phyloP scores from a whole-genome alignment of 35 echinoderm and acorn worm species.

The Nesometra sesokonis region DNA sequence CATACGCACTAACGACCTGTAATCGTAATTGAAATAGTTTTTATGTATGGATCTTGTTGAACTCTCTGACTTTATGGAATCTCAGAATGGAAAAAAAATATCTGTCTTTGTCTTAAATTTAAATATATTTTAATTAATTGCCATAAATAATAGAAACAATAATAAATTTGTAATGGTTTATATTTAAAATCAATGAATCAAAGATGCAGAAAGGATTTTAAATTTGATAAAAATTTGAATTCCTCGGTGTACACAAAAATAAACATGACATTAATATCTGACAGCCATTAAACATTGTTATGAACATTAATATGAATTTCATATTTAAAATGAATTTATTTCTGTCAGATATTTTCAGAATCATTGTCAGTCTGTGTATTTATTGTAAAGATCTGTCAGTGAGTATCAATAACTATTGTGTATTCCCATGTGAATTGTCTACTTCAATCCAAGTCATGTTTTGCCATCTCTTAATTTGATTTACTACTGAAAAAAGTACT shows the following conservation, averaged over 20 bases:
- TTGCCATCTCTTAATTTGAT: not conserved
- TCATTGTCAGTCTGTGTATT: not conserved
- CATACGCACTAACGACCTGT: not conserved
- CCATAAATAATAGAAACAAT: too few species aligned
- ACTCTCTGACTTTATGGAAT: not conserved
- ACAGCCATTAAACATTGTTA: too few species aligned
- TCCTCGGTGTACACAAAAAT: too few species aligned
- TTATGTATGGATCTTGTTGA: not conserved
- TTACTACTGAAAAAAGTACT: not conserved
- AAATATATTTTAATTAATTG: too few species aligned
- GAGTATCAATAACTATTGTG: not conserved
- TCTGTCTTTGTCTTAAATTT: not conserved
- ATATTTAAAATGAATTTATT: too few species aligned
- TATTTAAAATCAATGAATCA: too few species aligned
- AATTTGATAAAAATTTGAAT: too few species aligned
- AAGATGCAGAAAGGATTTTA: too few species aligned
- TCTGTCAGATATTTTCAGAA: not conserved
- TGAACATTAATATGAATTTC: too few species aligned
- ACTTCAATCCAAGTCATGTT: not conserved
- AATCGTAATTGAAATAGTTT: not conserved
- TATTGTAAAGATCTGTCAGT: not conserved
- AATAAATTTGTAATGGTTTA: too few species aligned
- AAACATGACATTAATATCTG: too few species aligned
- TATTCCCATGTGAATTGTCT: not conserved
- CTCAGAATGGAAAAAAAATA: not conserved